Base-by-base conservation (phyloP, 1,140 invertebrate species). In the Antheraea mylitta region DNA sequence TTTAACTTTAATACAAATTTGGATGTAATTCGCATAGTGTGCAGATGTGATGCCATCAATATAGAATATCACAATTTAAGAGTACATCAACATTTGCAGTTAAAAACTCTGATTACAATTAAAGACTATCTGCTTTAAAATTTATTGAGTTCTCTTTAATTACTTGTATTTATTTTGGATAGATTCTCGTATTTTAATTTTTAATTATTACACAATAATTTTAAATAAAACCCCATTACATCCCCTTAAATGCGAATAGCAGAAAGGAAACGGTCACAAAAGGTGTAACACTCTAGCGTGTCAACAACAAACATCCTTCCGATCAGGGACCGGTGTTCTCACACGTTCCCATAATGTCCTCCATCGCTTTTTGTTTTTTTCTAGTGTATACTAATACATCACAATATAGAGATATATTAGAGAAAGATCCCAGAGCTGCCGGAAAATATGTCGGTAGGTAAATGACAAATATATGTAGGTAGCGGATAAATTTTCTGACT, bases 301-400 rank as follows among this genome's bases (percentile, higher is more conserved):
- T 79, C 75, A 77, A 83, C 70, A 73, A 36, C 70, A 74, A 64
- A 79, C 80, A 83, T 83, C 81, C 81, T 85, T 83, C 80, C 83
- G 79, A 74, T 22, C 66, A 63, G 69, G 22, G 67, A 16, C 58
- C 48, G 19, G 19, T 70, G 62, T 85, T 60, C 58, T 62, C 45
- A 53, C 16, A 53, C 68, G 62, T 83, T 60, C 58, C 58, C 45
- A 53, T 53, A 53, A n/a, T 6, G 45, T 53, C 13, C 9, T 16
- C 45, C 1, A 6, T 16, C 45, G 5, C 45, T 13, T 53, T 53
- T 53, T 53, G 45, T 53, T 53, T 53, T 53, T n/a, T 13, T 53
- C 9, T 53, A 53, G 16, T 16, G 45, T 53, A n/a, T 13, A 53
- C 45, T 53, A 53, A 16, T 53, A n/a, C n/a, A 53, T 16, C 45